phyloP scores from a whole-genome alignment of 2,113 vertebrate genomes.

The Neogale vison region DNA sequence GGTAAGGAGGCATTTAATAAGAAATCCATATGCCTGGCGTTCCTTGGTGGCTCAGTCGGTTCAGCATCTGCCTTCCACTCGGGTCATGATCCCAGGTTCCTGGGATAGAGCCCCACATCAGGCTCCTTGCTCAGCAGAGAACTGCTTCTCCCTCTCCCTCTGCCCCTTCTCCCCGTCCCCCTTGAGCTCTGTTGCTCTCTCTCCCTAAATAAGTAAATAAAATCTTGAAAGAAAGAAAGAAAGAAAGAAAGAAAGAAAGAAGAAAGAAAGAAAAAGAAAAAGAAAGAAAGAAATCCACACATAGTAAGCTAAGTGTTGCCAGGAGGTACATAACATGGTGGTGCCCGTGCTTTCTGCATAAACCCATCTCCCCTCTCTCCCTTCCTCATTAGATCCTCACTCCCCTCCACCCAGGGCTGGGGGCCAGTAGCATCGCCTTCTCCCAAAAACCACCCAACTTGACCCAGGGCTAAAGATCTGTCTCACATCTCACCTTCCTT shows the following conservation, averaged over 20 bases:
- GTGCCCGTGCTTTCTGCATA: background rate
- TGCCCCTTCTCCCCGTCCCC: background rate
- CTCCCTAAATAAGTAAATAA: background rate
- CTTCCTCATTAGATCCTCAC: background rate
- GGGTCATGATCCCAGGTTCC: background rate
- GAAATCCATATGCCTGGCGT: background rate
- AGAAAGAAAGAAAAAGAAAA: too few species aligned
- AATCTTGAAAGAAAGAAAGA: background rate
- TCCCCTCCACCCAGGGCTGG: background rate
- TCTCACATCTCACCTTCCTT: background rate
- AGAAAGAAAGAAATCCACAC: background rate
- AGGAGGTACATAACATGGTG: background rate
- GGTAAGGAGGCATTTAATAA: background rate
- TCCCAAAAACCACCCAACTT: background rate
- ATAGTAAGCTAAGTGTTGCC: background rate
- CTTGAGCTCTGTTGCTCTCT: background rate
- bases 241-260: background rate
- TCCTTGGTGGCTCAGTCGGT: background rate
- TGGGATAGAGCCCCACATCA: background rate
- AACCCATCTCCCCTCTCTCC: background rate
- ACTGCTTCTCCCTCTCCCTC: background rate
- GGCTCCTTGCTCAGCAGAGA: background rate
- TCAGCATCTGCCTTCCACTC: too few species aligned
- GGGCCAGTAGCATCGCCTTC: background rate
- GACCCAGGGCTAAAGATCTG: background rate